Base-by-base conservation (phyloP, 2,113 vertebrate genomes). In the Diadophis punctatus region DNA sequence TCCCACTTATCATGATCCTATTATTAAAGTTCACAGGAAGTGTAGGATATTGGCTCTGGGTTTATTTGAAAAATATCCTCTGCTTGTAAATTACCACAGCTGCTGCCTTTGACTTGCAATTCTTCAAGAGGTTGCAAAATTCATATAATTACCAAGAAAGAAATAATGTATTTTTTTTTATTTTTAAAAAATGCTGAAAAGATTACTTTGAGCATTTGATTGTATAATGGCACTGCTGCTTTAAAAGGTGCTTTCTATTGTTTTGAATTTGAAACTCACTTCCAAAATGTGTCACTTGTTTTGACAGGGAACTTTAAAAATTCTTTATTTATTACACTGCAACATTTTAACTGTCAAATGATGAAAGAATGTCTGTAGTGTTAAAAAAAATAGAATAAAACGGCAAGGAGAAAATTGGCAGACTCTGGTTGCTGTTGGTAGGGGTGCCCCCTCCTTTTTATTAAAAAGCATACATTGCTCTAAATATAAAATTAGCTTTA, bases 321-420 rank as follows among this genome's bases (percentile, higher is more conserved):
- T 97, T 98, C 97, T 97, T 97, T 98, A 97, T 98, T 98, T 98
- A 97, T 97, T 98, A 98, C 97, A 98, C 97, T 97, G 97, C 97
- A 90, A 97, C 98, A 97, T 98, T 98, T 98, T 97, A 98, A 97
- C 97, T 98, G 98, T 98, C 98, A 98, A 97, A 97, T 96, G 97
- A 96, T 98, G 97, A 98, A 98, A 98, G 97, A 98, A 97, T 97
- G 97, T 97, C 98, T 97, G 94, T 96, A 97, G 98, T 97, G 98
- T 97, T 97, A 9, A 87, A 90, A 98, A 98, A 98, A 97, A 97
- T 97, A 97, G 97, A 98, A 97, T 97, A 97, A 97, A 97, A 96
- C 96, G 97, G 94, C 90, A 93, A 94, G 95, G 95, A 96, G 93
- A 96, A 96, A 97, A 96, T 97, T 98, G 97, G 97, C 97, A 97